Percentiles rank a stretch among this genome's conserved stretches.
phyloP scores from a whole-genome alignment of 2,888 invertebrate genomes.

The Megalurothrips usitatus region DNA sequence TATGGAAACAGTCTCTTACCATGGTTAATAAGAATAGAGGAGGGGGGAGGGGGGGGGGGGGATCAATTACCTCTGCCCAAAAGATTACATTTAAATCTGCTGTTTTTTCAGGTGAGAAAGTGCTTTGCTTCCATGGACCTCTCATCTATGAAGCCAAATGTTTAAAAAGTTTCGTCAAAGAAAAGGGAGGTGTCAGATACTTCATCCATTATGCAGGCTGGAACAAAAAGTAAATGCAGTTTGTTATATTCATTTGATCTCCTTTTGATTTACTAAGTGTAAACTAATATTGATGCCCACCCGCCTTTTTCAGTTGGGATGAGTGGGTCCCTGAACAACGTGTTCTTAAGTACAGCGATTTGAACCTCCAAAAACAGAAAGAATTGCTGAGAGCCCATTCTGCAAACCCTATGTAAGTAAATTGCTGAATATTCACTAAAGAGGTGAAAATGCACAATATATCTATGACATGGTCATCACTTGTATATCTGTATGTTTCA shows the following conservation, averaged over 20 bases:
- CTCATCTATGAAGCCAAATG: conserved; percentile 96
- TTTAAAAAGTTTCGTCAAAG: conserved; percentile 61
- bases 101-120: conserved; percentile 66
- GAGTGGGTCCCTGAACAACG: conserved; percentile 90
- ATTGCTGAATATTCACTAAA: not conserved
- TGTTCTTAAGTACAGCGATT: conserved; percentile 84
- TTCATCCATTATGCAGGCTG: conserved; percentile 96
- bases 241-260: not conserved
- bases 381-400: conserved; percentile 78
- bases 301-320: conserved; percentile 64
- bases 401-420: conserved; percentile 53
- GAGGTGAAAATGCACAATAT: not conserved
- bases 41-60: too few relatives aligned
- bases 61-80: not conserved
- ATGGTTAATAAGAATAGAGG: not conserved
- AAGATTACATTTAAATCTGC: not conserved
- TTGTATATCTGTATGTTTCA: not conserved
- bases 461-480: not conserved
- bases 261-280: not conserved
- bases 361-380: conserved; percentile 80
- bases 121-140: conserved; percentile 93
- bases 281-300: not conserved
- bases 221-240: conserved; percentile 83
- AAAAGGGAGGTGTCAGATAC: conserved; percentile 64
- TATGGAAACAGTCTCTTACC: not conserved